Evolutionary conservation across 2,888 invertebrate species (phyloP).

Genomic region (Bombyx huttoni): DNA sequence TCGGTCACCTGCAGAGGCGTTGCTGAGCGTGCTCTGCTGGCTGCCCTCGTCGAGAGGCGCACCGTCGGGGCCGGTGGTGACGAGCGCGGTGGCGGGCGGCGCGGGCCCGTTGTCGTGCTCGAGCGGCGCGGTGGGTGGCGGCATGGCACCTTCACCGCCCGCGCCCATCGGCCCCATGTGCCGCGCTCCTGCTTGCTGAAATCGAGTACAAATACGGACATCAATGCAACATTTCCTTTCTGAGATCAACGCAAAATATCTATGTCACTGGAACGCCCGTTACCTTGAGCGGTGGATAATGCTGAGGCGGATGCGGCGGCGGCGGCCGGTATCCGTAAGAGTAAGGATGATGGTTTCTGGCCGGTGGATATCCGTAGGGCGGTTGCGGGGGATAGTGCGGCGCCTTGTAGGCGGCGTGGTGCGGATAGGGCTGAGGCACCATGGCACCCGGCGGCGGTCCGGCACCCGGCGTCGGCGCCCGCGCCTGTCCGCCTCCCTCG

Average conservation of each 20-base stretch:
- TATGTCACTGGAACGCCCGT: not conserved
- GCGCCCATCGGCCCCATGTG: constrained; percentile 66
- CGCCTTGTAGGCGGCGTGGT: constrained; percentile 52
- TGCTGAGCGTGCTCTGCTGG: constrained; percentile 93
- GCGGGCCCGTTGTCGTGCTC: constrained; percentile 78
- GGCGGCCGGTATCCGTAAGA: constrained; percentile 58
- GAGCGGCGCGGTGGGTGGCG: constrained; percentile 72
- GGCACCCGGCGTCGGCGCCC: constrained; percentile 33
- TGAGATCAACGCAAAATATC: no score
- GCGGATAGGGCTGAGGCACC: constrained; percentile 55
- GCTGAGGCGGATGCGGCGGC: constrained; percentile 57
- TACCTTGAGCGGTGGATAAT: constrained; percentile 59
- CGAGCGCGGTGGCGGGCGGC: constrained; percentile 86
- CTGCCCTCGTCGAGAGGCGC: constrained; percentile 91
- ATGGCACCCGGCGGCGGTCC: constrained; percentile 53
- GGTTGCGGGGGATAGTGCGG: constrained; percentile 63
- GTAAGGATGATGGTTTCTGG: constrained; percentile 61
- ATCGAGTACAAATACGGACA: not conserved
- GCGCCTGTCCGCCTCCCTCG: constrained; percentile 64
- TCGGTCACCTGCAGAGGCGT: constrained; percentile 88
- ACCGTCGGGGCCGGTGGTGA: constrained; percentile 93
- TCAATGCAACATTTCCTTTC: no score
- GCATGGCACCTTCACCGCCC: constrained; percentile 69
- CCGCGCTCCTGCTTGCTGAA: constrained; percentile 59
- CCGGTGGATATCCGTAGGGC: constrained; percentile 56